Evolutionary conservation across 2,888 invertebrate genomes (phyloP).

Genomic region (Apodemia mormo): DNA sequence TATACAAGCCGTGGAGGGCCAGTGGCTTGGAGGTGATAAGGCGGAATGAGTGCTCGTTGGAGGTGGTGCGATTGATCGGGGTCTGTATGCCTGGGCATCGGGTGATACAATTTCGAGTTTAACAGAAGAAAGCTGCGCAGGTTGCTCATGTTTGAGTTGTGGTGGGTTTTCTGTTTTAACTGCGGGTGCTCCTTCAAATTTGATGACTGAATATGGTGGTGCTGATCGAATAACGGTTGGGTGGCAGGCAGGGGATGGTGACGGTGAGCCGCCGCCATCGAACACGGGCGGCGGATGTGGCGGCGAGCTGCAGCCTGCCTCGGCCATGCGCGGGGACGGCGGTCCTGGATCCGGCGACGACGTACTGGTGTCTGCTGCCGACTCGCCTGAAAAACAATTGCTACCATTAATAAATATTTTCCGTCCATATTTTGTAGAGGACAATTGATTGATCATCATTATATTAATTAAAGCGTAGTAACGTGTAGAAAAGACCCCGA

Average conservation of each 20-base stretch:
- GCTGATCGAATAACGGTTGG: constrained; percentile 82
- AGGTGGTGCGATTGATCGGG: constrained; percentile 66
- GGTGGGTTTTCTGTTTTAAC: constrained; percentile 60
- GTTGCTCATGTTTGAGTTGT: constrained; percentile 56
- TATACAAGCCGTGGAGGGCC: constrained; percentile 84
- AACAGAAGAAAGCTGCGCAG: constrained; percentile 70
- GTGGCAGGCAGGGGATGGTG: constrained; percentile 69
- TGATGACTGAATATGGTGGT: constrained; percentile 82
- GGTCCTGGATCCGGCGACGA: constrained; percentile 95
- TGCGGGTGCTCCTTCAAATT: constrained; percentile 76
- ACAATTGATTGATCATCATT: neutral
- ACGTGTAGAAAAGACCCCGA: no score
- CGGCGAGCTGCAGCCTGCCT: constrained; percentile 84
- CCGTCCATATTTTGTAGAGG: neutral
- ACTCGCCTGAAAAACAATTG: constrained; percentile 86
- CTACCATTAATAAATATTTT: constrained; percentile 54
- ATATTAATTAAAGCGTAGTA: neutral
- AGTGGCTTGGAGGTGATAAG: constrained; percentile 63
- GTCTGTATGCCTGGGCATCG: constrained; percentile 64
- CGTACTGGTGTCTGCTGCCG: constrained; percentile 95
- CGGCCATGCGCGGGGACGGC: constrained; percentile 90
- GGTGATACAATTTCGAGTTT: constrained; percentile 63
- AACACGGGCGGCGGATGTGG: constrained; percentile 81
- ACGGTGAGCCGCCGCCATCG: constrained; percentile 73
- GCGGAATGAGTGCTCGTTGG: constrained; percentile 66